Percentiles rank a stretch among this genome's conserved stretches.
Evolutionary conservation across 2,113 vertebrate species (phyloP).

Genomic region (Polypterus bichir): DNA sequence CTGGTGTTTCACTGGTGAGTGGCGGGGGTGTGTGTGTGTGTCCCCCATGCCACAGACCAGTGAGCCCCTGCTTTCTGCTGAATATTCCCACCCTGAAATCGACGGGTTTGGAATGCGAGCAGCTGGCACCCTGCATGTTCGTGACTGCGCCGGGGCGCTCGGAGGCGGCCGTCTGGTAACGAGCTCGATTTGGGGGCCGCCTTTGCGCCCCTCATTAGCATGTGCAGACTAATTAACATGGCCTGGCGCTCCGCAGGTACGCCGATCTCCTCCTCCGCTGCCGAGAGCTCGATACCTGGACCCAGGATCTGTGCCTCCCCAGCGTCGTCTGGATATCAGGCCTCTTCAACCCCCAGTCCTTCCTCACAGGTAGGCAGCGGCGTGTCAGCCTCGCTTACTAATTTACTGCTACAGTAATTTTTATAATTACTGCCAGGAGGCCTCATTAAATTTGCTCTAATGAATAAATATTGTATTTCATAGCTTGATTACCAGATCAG

Average conservation of each 20-base stretch:
- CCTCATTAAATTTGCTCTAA: slow-evolving; percentile 99
- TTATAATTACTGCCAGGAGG: slow-evolving; percentile 99
- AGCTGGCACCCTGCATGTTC: too few species aligned
- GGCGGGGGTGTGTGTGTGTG: too few species aligned
- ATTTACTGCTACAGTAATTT: slow-evolving; percentile 84
- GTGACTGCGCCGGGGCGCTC: too few species aligned
- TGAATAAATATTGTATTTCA: slow-evolving; percentile 99
- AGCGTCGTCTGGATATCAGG: slow-evolving; percentile 77
- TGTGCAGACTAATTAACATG: too few species aligned
- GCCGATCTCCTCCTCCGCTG: slow-evolving; percentile 49
- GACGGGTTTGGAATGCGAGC: too few species aligned
- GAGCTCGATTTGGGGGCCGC: too few species aligned
- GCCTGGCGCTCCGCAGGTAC: slow-evolving; percentile 42
- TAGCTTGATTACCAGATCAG: slow-evolving; percentile 99
- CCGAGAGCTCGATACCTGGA: slow-evolving; percentile 64
- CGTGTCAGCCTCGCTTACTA: background rate
- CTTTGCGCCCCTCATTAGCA: too few species aligned
- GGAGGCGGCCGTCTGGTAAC: too few species aligned
- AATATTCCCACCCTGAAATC: too few species aligned
- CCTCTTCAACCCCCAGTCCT: slow-evolving; percentile 89
- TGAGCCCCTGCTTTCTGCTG: too few species aligned
- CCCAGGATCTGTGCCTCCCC: slow-evolving; percentile 71
- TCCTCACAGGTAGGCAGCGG: slow-evolving; percentile 84
- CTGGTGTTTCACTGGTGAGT: too few species aligned
- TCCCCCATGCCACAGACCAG: too few species aligned